phyloP scores from a whole-genome alignment of 2,888 invertebrate species.

The Isoperla grammatica region DNA sequence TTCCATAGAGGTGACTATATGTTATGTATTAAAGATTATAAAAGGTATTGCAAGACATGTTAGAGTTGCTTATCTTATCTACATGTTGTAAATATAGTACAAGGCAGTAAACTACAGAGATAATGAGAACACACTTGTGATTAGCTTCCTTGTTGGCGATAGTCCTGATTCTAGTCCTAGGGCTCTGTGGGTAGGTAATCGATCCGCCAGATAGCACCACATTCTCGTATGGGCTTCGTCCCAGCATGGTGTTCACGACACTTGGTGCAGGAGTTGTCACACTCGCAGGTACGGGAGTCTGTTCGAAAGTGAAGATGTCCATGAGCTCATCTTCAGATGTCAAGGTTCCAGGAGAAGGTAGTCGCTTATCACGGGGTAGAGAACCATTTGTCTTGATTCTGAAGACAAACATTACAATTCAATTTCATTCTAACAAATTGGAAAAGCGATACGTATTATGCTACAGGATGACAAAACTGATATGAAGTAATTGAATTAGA shows the following conservation, averaged over 20 bases:
- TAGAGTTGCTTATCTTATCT: slow-evolving; percentile 35
- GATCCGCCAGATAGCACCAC: slow-evolving; percentile 33
- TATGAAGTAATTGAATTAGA: too few species aligned
- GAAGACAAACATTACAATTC: too few species aligned
- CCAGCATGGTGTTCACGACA: neutral
- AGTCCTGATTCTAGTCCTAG: slow-evolving; percentile 40
- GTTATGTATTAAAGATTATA: too few species aligned
- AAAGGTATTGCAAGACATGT: too few species aligned
- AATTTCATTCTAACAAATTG: too few species aligned
- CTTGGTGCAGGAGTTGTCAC: neutral
- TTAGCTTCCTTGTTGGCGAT: slow-evolving; percentile 30
- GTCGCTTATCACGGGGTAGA: slow-evolving; percentile 59
- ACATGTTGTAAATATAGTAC: slow-evolving; percentile 43
- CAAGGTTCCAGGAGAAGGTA: slow-evolving; percentile 29
- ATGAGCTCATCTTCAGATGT: slow-evolving; percentile 39
- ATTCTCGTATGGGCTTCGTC: slow-evolving; percentile 40
- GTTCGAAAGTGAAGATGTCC: slow-evolving; percentile 38
- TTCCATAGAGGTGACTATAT: too few species aligned
- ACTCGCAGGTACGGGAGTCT: neutral
- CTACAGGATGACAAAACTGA: too few species aligned
- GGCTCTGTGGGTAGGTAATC: slow-evolving; percentile 40
- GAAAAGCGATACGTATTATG: too few species aligned
- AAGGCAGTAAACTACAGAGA: too few species aligned
- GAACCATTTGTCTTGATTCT: slow-evolving; percentile 90
- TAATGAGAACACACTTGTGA: slow-evolving; percentile 5